Evolutionary conservation across 2,888 invertebrate genomes (phyloP).

Genomic region (Hyppa rectilinea): DNA sequence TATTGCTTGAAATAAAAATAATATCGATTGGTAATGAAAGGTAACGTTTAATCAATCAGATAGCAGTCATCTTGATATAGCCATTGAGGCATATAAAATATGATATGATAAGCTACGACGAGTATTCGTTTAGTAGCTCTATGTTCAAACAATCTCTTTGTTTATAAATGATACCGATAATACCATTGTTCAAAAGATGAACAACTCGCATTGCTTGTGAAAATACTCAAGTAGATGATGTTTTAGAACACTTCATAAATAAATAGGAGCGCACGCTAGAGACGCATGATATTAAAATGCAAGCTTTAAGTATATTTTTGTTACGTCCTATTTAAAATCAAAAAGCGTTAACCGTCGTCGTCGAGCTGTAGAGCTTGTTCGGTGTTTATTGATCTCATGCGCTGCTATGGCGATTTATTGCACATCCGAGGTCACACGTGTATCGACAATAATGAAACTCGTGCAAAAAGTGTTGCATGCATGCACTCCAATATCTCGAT

Average conservation of each 20-base stretch:
- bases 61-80: conserved; percentile 12
- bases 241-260: conserved; percentile 30
- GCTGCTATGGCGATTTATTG: conserved; percentile 68
- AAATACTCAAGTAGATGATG: conserved; percentile 53
- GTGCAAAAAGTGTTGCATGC: conserved; percentile 74
- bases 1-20: not conserved
- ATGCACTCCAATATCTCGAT: conserved; percentile 68
- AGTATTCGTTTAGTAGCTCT: conserved; percentile 50
- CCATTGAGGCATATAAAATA: conserved; percentile 28
- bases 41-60: conserved; percentile 9
- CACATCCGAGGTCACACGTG: conserved; percentile 82
- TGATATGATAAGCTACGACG: conserved; percentile 54
- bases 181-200: conserved; percentile 73
- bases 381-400: conserved; percentile 49
- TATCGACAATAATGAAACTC: conserved; percentile 76
- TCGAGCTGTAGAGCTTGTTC: conserved; percentile 30
- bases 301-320: conserved; percentile 9
- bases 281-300: conserved; percentile 18
- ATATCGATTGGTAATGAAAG: conserved; percentile 2
- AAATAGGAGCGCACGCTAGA: conserved; percentile 25
- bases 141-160: conserved; percentile 70
- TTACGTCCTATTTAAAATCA: conserved; percentile 12
- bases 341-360: conserved; percentile 12
- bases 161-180: conserved; percentile 73
- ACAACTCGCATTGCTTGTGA: conserved; percentile 66